These are phyloP conservation scores for Puma concolor DNA, from an alignment of 2,113 vertebrate genomes.

Conservation along the genomic window DNA sequence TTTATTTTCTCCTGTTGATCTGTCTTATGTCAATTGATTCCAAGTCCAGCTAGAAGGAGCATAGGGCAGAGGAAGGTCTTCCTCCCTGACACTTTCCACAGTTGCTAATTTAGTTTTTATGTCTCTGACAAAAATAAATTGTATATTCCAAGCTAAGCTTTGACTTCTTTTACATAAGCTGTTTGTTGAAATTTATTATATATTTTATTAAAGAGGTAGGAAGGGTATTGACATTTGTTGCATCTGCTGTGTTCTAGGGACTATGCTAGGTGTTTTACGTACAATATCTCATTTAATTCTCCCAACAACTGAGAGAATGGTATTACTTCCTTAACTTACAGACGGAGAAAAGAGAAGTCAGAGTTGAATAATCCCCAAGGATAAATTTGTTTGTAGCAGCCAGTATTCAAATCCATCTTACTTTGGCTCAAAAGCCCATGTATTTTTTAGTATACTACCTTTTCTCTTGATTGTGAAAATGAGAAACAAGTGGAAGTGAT, in stretches of 20 bases:
- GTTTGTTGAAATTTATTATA: conserved; percentile 39
- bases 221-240: conserved; percentile 27
- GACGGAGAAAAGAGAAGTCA: conserved; percentile 17
- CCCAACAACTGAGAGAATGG: conserved; percentile 7
- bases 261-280: not conserved
- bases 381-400: not conserved
- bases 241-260: not conserved
- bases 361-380: conserved; percentile 14
- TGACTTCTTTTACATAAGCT: conserved; percentile 21
- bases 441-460: not conserved
- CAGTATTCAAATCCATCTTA: conserved; percentile 3
- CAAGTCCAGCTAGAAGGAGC: not conserved
- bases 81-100: not conserved
- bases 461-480: conserved; percentile 38
- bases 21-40: not conserved
- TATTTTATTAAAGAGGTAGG: not conserved
- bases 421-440: not conserved
- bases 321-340: conserved; percentile 39
- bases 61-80: not conserved
- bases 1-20: not conserved
- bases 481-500: conserved; percentile 35
- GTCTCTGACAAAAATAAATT: conserved; percentile 27
- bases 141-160: conserved; percentile 29
- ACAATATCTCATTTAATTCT: not conserved
- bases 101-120: conserved; percentile 35